phyloP scores from a whole-genome alignment of 1,140 invertebrate genomes.

The Aphidius gifuensis region DNA sequence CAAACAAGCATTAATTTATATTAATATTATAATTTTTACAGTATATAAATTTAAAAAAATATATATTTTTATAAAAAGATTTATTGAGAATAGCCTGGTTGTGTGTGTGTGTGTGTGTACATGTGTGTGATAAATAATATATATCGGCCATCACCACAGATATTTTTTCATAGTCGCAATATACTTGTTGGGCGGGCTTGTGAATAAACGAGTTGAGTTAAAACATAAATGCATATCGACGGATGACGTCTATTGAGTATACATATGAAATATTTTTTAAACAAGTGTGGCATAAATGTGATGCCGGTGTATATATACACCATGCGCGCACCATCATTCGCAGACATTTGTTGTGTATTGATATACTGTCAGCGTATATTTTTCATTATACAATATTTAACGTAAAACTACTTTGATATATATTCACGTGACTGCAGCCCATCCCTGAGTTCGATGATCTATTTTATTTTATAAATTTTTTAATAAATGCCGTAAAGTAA shows the following conservation, averaged over 20 bases:
- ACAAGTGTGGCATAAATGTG: no score
- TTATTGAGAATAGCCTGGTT: no score
- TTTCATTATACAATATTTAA: conserved; percentile 31
- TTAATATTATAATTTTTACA: neutral
- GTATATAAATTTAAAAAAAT: neutral
- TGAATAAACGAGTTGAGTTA: conserved; percentile 6
- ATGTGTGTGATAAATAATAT: no score
- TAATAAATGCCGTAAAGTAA: no score
- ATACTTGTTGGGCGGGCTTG: conserved; percentile 15
- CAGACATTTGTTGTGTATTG: no score
- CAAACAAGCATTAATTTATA: no score
- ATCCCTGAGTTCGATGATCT: conserved; percentile 21
- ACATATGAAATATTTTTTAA: conserved; percentile 29
- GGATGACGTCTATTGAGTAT: conserved; percentile 34
- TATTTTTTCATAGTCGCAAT: neutral
- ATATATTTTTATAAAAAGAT: no score
- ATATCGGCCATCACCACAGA: no score
- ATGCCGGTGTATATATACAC: no score
- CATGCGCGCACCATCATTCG: no score
- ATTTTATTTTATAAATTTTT: no score
- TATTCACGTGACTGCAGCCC: conserved; percentile 44
- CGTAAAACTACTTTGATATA: conserved; percentile 39
- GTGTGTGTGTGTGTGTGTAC: no score
- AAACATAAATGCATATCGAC: conserved; percentile 44
- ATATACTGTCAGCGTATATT: conserved; percentile 32